Evolutionary conservation across 2,113 vertebrate species (phyloP), one percentile per base, ranked within the genome.

Genomic region (Solea solea): DNA sequence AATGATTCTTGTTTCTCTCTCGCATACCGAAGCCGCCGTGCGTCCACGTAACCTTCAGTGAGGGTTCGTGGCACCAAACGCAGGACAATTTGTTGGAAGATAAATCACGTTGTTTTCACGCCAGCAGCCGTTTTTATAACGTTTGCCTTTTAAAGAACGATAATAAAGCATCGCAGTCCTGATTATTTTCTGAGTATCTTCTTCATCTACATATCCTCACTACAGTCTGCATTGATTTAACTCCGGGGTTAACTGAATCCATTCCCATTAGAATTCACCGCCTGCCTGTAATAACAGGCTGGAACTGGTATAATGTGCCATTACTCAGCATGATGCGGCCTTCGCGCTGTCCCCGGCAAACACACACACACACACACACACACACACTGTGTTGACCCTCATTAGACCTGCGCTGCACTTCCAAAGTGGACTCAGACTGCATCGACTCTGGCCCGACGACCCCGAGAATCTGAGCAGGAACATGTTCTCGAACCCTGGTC

Each of bases 171-270:
- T 34, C 34, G 3, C 49, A 50, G 7, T 21, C 16, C 46, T 42
- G 67, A 56, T 8, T 15, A 25, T 42, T 49, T 21, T 72, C 55
- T 58, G 48, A 69, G 63, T 55, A 58, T 44, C 44, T 61, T 64
- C 61, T 50, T 58, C 65, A 74, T 78, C 70, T 69, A 27, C 41
- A 59, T 34, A 8, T 58, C 45, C 8, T 27, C 28, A 8, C 27
- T 63, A 63, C 73, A 12, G 64, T 86, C 75, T 72, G 83, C 83
- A 84, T 82, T 68, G 77, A 0, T 80, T 88, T 86, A 82, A 84
- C 78, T 75, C 67, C 66, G 3, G 78, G 80, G 74, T 81, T 78
- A 74, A 81, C 65, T 63, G 34, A 27, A 78, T 81, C 75, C 74
- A 44, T 10, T 61, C 60, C 63, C 69, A 80, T 76, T 79, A 72